Percentiles rank a stretch among this genome's conserved stretches.
These are phyloP conservation scores for Tadarida brasiliensis DNA, from an alignment of 2,797 vertebrate genomes.

Conservation along the genomic window DNA sequence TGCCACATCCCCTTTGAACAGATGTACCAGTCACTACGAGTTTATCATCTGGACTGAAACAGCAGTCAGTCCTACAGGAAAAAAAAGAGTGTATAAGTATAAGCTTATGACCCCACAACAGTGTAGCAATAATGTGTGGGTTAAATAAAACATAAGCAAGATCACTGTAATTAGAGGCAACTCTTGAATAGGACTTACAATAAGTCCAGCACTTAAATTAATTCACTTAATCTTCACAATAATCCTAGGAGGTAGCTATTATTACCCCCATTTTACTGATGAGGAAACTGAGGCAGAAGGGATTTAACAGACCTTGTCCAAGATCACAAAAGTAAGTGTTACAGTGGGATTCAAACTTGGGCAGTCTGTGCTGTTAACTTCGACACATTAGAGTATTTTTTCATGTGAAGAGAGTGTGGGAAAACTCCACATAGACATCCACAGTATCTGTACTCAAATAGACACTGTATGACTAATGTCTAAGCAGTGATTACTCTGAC, in stretches of 20 bases:
- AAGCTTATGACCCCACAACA: not conserved
- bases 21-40: slow-evolving; percentile 97
- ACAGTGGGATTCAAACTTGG: not conserved
- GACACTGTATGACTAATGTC: not conserved
- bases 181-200: not conserved
- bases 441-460: not conserved
- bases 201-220: not conserved
- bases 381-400: not conserved
- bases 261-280: not conserved
- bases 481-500: not conserved
- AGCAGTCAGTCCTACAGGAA: slow-evolving; percentile 95
- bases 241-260: not conserved
- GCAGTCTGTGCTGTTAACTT: not conserved
- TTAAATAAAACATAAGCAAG: slow-evolving; percentile 29
- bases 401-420: not conserved
- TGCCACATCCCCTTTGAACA: slow-evolving; percentile 94
- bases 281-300: slow-evolving; percentile 32
- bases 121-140: not conserved
- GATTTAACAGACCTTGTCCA: slow-evolving; percentile 18
- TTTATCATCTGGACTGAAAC: slow-evolving; percentile 98
- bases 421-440: not conserved
- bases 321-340: not conserved
- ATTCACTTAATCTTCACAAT: slow-evolving; percentile 36
- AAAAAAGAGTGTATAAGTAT: slow-evolving; percentile 41
- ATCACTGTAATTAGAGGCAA: slow-evolving; percentile 21